phyloP scores from a whole-genome alignment of 2,888 invertebrate species.

The Drosophila mulleri region DNA sequence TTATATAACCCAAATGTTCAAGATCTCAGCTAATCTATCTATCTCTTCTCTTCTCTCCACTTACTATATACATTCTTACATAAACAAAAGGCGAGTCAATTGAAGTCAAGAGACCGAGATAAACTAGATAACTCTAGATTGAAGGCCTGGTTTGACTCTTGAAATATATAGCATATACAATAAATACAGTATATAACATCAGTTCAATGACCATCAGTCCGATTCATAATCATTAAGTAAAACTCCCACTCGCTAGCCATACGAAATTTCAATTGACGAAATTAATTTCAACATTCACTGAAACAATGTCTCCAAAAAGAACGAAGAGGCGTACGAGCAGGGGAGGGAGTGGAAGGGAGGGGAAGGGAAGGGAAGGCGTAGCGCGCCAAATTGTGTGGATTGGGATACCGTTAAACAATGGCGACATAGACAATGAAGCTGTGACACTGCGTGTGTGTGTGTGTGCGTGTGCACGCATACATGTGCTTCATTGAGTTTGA shows the following conservation, averaged over 20 bases:
- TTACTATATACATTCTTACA: too few species aligned
- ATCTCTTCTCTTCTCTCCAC: too few species aligned
- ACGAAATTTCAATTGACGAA: constrained; percentile 4
- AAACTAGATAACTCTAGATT: too few species aligned
- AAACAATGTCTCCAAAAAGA: background rate
- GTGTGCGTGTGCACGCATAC: constrained; percentile 4
- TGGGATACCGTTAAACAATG: constrained; percentile 5
- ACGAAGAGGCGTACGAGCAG: background rate
- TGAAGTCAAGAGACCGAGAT: too few species aligned
- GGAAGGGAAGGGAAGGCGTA: background rate
- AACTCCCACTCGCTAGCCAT: background rate
- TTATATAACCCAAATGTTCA: too few species aligned
- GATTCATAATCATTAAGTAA: background rate
- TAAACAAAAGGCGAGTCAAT: too few species aligned
- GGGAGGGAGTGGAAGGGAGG: too few species aligned
- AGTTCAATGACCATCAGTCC: background rate
- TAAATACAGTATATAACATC: too few species aligned
- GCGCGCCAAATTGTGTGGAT: background rate
- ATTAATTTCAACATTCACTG: background rate
- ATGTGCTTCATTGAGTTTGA: constrained; percentile 45
- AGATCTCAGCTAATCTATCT: too few species aligned
- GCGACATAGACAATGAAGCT: constrained; percentile 20
- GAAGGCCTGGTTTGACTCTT: too few species aligned
- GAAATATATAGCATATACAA: too few species aligned
- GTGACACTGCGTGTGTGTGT: background rate